Base-by-base conservation (phyloP, 2,797 vertebrate genomes). In the Pseudomugil gertrudae region DNA sequence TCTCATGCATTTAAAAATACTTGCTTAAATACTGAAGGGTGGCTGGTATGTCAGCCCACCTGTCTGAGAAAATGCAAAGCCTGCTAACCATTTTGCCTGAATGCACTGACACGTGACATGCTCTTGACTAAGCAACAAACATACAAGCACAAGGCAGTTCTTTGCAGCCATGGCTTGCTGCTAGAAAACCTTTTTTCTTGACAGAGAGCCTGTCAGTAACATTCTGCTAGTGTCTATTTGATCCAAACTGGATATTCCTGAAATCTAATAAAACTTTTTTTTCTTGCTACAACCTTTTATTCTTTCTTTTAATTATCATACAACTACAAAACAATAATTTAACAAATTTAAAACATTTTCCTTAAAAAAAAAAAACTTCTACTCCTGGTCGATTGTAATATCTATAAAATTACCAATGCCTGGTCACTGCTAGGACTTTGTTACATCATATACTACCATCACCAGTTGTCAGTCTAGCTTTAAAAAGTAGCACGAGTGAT, bases 41-140 rank as follows among this genome's bases (percentile, higher is more conserved):
- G 27, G 29, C n/a, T 60, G 29, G 23, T 53, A 36, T 53, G 57
- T n/a, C 57, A 43, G 58, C 56, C 56, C 57, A 45, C 35, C 57
- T 60, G 21, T 60, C 17, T 35, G 48, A 32, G 11, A 45, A 35
- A 43, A 33, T 10, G 21, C 13, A 27, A 68, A 53, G 66, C 48
- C 38, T 50, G 11, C 40, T 21, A 33, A 33, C 45, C 64, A 57
- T 57, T 66, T 5, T 66, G 8, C 17, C 23, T 33, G 33, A 32
- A 26, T 63, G 23, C 15, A 38, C 32, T 29, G 29, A 45, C 57
- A 60, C 57, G 33, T 0, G 3, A 60, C 50, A 24, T 59, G 48
- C 7, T 54, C 14, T 19, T 45, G 48, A 69, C 50, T 60, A 7
- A 47, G 57, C 24, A 35, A 47, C 58, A 38, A 6, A 13, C 52